Evolutionary conservation across 2,113 vertebrate genomes (phyloP).

Genomic region (Sclerurus mexicanus): DNA sequence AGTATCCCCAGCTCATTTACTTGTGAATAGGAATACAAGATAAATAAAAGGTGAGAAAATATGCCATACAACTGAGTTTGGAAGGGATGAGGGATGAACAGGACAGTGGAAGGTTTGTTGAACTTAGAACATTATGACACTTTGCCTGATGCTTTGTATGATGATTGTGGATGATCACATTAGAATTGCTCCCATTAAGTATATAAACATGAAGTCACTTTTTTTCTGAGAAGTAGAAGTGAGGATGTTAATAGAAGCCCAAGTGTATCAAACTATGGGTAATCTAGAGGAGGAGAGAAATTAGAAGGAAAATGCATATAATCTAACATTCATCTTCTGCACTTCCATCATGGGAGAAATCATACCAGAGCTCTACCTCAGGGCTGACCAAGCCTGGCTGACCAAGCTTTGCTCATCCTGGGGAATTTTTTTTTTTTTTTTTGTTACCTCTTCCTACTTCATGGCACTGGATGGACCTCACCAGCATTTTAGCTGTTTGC

Average conservation of each 20-base stretch:
- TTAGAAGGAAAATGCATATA: background rate
- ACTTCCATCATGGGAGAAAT: background rate
- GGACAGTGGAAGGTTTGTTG: background rate
- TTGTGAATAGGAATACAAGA: fast-evolving
- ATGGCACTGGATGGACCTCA: background rate
- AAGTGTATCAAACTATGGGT: background rate
- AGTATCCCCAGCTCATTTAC: background rate
- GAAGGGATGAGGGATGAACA: background rate
- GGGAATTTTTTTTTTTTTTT: background rate
- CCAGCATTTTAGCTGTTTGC: background rate
- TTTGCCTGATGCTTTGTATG: background rate
- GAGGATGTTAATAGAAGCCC: background rate
- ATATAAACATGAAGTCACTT: background rate
- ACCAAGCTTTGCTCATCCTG: background rate
- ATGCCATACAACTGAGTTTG: background rate
- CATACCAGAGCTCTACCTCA: background rate
- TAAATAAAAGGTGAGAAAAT: background rate
- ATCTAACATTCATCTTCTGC: background rate
- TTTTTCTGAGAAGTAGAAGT: background rate
- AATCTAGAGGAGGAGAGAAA: background rate
- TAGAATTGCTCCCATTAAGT: background rate
- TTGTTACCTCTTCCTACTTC: background rate
- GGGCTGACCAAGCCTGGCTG: background rate
- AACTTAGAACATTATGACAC: background rate
- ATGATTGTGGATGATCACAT: fast-evolving